These are phyloP conservation scores for Actenoides lindsayi DNA, from an alignment of 2,113 vertebrate species.

Conservation along the genomic window DNA sequence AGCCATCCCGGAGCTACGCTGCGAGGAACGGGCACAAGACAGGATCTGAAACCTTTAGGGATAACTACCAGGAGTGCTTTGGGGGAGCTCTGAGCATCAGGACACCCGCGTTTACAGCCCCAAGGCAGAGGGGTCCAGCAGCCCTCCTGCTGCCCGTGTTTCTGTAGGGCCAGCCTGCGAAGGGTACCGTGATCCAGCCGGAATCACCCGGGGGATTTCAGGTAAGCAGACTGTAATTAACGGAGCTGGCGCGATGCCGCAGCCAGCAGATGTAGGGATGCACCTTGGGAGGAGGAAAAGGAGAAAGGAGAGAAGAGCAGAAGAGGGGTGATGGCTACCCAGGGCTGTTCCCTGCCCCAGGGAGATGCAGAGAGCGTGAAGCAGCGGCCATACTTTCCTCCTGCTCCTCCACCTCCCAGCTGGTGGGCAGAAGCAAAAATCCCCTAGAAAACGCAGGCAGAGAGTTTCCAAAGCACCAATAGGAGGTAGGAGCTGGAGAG, in stretches of 20 bases:
- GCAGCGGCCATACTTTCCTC: not conserved
- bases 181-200: slow-evolving; percentile 36
- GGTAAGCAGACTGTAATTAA: slow-evolving; percentile 72
- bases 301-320: not conserved
- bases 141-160: not conserved
- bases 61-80: accelerated
- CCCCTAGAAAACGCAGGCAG: not conserved
- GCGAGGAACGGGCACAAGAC: accelerated
- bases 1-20: accelerated
- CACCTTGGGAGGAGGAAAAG: slow-evolving; percentile 33
- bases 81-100: not conserved
- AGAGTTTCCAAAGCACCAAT: not conserved
- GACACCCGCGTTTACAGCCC: not conserved
- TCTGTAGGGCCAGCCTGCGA: slow-evolving; percentile 25
- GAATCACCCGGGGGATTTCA: slow-evolving; percentile 52
- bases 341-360: not conserved
- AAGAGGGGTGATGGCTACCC: not conserved
- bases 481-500: not conserved
- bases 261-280: slow-evolving; percentile 64
- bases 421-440: not conserved
- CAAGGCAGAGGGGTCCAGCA: not conserved
- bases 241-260: slow-evolving; percentile 47
- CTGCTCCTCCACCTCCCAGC: not conserved
- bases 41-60: not conserved
- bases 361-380: not conserved